phyloP scores from a whole-genome alignment of 2,888 invertebrate species.

The Lochmaea capreae region DNA sequence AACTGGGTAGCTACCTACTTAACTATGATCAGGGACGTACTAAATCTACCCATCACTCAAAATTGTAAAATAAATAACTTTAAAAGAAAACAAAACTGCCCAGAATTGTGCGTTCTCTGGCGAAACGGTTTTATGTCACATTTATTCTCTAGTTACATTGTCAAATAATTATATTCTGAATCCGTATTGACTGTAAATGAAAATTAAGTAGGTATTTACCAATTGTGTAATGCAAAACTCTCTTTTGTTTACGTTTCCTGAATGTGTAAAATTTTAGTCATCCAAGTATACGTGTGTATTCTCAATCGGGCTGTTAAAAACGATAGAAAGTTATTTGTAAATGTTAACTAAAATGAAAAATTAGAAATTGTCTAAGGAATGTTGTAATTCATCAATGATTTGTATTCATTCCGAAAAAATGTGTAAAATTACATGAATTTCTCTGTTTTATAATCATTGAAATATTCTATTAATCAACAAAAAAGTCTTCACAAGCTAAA shows the following conservation, averaged over 20 bases:
- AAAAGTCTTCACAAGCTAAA: too few species aligned
- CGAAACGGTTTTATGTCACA: not conserved
- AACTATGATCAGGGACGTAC: too few species aligned
- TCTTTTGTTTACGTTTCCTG: slow-evolving; percentile 27
- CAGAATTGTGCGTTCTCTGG: not conserved
- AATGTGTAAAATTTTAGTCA: slow-evolving; percentile 22
- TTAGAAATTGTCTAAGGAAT: slow-evolving; percentile 16
- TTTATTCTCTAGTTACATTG: not conserved
- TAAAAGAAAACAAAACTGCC: too few species aligned
- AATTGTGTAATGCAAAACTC: slow-evolving; percentile 32
- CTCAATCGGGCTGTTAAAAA: slow-evolving; percentile 11
- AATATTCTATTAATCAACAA: too few species aligned
- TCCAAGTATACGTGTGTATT: slow-evolving; percentile 13
- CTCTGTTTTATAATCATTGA: not conserved
- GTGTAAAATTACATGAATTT: not conserved
- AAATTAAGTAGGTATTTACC: slow-evolving; percentile 23
- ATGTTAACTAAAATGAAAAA: slow-evolving; percentile 14
- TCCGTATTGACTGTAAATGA: slow-evolving; percentile 13
- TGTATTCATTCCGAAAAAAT: slow-evolving; percentile 15
- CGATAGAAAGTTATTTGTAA: slow-evolving; percentile 28
- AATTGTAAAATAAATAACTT: too few species aligned
- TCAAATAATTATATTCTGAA: slow-evolving; percentile 9
- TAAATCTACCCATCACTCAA: too few species aligned
- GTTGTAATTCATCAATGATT: slow-evolving; percentile 21
- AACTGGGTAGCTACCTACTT: too few species aligned